Evolutionary conservation across 2,113 vertebrate species (phyloP).

Genomic region (Perca fluviatilis): DNA sequence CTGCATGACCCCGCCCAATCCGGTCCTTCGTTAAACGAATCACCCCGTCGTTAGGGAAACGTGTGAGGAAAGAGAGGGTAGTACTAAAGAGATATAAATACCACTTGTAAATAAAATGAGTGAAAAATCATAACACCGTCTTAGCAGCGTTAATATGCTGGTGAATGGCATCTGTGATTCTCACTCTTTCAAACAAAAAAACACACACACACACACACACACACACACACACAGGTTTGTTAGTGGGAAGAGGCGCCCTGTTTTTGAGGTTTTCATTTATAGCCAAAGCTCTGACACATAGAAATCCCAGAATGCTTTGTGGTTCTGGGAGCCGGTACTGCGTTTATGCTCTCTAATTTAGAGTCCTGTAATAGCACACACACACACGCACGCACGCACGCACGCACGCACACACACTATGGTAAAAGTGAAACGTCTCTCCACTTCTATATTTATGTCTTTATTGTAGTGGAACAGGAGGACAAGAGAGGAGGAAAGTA

Average conservation of each 20-base stretch:
- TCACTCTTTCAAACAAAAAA: constrained; percentile 6
- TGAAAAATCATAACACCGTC: constrained; percentile 21
- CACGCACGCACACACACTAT: constrained; percentile 17
- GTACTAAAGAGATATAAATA: constrained; percentile 36
- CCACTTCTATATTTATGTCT: constrained; percentile 9
- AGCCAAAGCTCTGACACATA: constrained; percentile 66
- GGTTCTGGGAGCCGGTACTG: constrained; percentile 74
- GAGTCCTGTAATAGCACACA: constrained; percentile 70
- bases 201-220: constrained; percentile 32
- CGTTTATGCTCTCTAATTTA: constrained; percentile 82
- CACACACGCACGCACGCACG: constrained; percentile 47
- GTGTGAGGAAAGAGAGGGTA: constrained; percentile 16
- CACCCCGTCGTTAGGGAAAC: constrained; percentile 51
- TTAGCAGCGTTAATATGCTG: constrained; percentile 22
- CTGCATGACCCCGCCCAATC: constrained; percentile 66
- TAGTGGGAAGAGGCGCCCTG: constrained; percentile 64
- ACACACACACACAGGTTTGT: constrained; percentile 48
- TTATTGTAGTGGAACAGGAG: constrained; percentile 35
- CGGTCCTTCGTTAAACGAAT: constrained; percentile 69
- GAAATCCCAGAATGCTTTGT: constrained; percentile 82
- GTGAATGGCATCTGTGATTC: constrained; percentile 20
- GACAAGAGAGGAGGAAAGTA: not conserved
- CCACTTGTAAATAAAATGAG: not conserved
- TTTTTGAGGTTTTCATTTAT: constrained; percentile 75
- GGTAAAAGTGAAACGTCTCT: constrained; percentile 52